Base-by-base conservation (phyloP, 2,888 invertebrate genomes). In the Scaptomyza polygonia region DNA sequence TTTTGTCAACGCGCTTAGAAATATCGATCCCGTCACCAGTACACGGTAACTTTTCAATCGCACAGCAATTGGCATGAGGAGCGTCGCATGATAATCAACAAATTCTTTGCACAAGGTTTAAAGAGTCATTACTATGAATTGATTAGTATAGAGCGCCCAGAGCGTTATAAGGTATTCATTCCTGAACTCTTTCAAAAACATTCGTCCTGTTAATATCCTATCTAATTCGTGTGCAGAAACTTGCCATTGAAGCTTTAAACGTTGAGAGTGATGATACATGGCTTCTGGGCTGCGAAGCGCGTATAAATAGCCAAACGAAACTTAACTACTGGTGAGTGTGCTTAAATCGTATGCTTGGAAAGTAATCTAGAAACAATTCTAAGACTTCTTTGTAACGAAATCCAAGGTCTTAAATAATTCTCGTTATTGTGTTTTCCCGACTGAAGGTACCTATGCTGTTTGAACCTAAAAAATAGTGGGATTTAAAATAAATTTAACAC, bases 251-350 rank as follows among this genome's bases (percentile, higher is more conserved):
- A 81, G 93, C 94, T 0, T 89, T 94, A 1, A 95, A 96, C 89
- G 92, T 95, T 12, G 94, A 94, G 48, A 93, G 93, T 25, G 93
- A 93, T 44, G 77, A 58, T 2, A 95, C 96, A 70, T 97, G 97
- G 97, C 91, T 97, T 16, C 96, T 94, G 88, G 95, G 94, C 14
- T 97, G 97, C 87, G 93, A 93, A 57, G 95, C 95, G 1, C 93
- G 93, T 67, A 91, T n/a, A 3, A 21, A 62, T 40, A 75, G 58
- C 21, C 49, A 63, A 18, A 62, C 70, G 2, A 72, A 44, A 0
- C 47, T 54, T 2, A 30, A 54, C 0, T 62, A 53, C 36, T 85
- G 85, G 85, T 86, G 18, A 47, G 54, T 18, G 4, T 25, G 25
- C 25, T 25, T 0, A 25, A 25, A 25, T 25, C 5, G 5, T 5